A percentile compares a stretch with the other conserved stretches of the same genome.
Evolutionary conservation across 2,888 invertebrate genomes (phyloP).

Genomic region (Thera obeliscata): DNA sequence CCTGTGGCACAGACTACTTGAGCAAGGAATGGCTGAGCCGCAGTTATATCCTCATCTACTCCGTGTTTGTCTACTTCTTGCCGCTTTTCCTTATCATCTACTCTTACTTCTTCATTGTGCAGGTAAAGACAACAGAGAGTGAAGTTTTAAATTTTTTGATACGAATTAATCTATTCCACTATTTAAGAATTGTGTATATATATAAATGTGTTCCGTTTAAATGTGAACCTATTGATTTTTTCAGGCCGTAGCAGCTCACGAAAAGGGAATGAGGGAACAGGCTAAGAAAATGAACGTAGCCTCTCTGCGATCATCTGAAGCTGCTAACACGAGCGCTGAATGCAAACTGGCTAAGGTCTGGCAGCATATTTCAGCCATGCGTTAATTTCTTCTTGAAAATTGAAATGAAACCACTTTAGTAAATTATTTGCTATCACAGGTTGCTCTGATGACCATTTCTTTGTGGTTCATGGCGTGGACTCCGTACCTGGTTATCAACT

Average conservation of each 20-base stretch:
- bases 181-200: too few species aligned
- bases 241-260: constrained; percentile 92
- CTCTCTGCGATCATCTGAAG: constrained; percentile 91
- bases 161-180: too few species aligned
- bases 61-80: constrained; percentile 90
- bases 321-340: constrained; percentile 91
- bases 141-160: too few species aligned
- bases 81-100: constrained; percentile 92
- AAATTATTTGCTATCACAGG: constrained; percentile 66
- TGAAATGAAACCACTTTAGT: not conserved
- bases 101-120: constrained; percentile 94
- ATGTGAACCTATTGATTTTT: too few species aligned
- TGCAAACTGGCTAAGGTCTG: constrained; percentile 92
- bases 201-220: constrained; percentile 7
- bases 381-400: too few species aligned
- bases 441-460: constrained; percentile 94
- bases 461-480: constrained; percentile 98
- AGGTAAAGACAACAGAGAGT: constrained; percentile 77
- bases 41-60: constrained; percentile 92
- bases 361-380: not conserved
- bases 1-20: constrained; percentile 95
- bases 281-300: constrained; percentile 98
- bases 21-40: constrained; percentile 89
- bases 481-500: constrained; percentile 93
- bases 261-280: constrained; percentile 94